Evolutionary conservation across 2,888 invertebrate genomes (phyloP).

Genomic region (Drosophila pseudotakahashii): DNA sequence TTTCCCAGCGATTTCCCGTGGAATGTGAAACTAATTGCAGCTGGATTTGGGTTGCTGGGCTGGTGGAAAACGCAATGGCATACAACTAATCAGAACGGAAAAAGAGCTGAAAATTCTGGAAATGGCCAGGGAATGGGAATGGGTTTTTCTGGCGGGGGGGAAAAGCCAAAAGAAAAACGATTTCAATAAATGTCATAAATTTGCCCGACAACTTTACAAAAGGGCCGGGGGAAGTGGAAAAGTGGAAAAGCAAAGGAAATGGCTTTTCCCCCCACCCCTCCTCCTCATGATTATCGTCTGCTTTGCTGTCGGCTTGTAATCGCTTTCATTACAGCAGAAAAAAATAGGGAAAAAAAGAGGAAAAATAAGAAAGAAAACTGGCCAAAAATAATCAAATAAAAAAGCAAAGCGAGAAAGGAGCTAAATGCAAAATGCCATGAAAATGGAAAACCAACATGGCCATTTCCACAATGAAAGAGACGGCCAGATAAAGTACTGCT

Average conservation of each 20-base stretch:
- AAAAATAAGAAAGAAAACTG: conserved; percentile 27
- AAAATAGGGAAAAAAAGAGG: neutral
- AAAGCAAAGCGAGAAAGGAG: conserved; percentile 15
- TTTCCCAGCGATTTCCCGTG: conserved; percentile 21
- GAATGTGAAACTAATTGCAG: conserved; percentile 37
- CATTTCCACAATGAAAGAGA: conserved; percentile 23
- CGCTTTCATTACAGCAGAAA: conserved; percentile 53
- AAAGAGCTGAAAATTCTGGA: conserved; percentile 5
- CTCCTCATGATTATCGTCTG: conserved; percentile 61
- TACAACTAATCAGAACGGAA: conserved; percentile 28
- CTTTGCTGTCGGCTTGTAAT: conserved; percentile 54
- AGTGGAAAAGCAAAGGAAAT: conserved; percentile 27
- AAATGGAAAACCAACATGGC: conserved; percentile 47
- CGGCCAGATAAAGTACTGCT: conserved; percentile 16
- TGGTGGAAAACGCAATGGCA: conserved; percentile 18
- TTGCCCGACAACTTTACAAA: conserved; percentile 66
- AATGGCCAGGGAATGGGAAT: neutral
- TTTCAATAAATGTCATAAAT: conserved; percentile 75
- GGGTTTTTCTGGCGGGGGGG: neutral
- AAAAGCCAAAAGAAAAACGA: conserved; percentile 43
- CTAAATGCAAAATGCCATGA: conserved; percentile 34
- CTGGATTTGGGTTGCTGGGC: neutral
- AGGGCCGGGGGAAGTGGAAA: conserved; percentile 1
- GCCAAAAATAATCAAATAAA: conserved; percentile 38
- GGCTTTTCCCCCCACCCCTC: conserved; percentile 18